phyloP scores from a whole-genome alignment of 2,797 vertebrate genomes.

The Sebastes itinus region DNA sequence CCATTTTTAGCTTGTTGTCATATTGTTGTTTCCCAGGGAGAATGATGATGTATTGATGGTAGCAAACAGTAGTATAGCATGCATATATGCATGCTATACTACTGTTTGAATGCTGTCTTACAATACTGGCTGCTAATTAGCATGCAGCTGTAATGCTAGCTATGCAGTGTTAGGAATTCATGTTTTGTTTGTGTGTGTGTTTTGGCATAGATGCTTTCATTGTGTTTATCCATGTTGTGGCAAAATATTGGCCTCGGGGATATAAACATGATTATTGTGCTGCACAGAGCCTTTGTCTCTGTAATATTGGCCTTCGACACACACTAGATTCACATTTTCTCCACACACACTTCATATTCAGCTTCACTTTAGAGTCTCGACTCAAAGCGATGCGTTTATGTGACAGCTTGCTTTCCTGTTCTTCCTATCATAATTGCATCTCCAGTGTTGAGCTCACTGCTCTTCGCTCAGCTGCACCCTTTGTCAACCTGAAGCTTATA shows the following conservation, averaged over 20 bases:
- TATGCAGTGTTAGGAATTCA: not conserved
- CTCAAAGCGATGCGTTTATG: conserved; percentile 7
- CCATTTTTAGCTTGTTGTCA: too few relatives aligned
- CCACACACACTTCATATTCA: not conserved
- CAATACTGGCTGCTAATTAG: not conserved
- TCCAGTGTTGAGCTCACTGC: conserved; percentile 16
- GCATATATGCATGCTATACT: not conserved
- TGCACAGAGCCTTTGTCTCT: not conserved
- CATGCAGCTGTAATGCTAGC: not conserved
- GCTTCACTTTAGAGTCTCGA: not conserved
- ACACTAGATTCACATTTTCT: not conserved
- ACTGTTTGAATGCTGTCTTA: not conserved
- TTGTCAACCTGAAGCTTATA: conserved; percentile 21
- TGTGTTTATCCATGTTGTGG: not conserved
- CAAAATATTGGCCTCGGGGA: not conserved
- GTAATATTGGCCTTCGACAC: not conserved
- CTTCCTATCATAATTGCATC: conserved; percentile 55
- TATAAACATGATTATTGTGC: not conserved
- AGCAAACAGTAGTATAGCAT: too few relatives aligned
- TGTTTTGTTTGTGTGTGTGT: not conserved
- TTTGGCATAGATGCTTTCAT: not conserved
- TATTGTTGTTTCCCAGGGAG: too few relatives aligned
- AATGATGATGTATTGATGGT: too few relatives aligned
- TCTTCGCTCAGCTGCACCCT: conserved; percentile 11
- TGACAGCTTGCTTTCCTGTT: conserved; percentile 19